These are phyloP conservation scores for Myotis vivesi DNA, from an alignment of 2,797 vertebrate genomes.

Conservation along the genomic window DNA sequence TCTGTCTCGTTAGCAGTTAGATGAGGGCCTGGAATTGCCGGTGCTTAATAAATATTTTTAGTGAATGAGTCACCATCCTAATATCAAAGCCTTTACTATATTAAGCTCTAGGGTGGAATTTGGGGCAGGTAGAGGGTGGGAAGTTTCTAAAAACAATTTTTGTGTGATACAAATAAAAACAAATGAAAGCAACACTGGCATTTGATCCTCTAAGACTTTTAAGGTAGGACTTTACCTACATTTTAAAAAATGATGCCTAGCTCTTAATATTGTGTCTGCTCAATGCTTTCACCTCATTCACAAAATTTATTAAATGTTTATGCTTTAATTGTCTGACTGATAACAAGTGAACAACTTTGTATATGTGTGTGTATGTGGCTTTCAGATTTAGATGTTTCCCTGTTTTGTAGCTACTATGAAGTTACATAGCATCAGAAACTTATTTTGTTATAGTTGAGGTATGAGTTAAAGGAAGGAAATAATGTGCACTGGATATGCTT, in stretches of 20 bases:
- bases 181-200: not conserved
- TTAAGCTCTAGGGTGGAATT: not conserved
- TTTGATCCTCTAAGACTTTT: not conserved
- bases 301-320: not conserved
- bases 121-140: not conserved
- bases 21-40: not conserved
- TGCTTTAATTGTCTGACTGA: not conserved
- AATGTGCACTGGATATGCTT: not conserved
- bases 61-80: not conserved
- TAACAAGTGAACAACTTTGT: not conserved
- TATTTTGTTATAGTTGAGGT: not conserved
- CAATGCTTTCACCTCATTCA: not conserved
- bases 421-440: not conserved
- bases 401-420: not conserved
- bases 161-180: not conserved
- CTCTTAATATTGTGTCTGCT: not conserved
- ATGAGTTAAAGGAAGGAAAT: constrained; percentile 24
- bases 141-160: not conserved
- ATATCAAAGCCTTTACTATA: not conserved
- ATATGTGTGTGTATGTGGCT: not conserved
- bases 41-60: not conserved
- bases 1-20: not conserved
- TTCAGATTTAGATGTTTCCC: not conserved
- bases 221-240: not conserved
- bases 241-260: not conserved